Evolutionary conservation across 92 coral and sea anemone species (phyloP).

Genomic region (Epizoanthus rinbou): DNA sequence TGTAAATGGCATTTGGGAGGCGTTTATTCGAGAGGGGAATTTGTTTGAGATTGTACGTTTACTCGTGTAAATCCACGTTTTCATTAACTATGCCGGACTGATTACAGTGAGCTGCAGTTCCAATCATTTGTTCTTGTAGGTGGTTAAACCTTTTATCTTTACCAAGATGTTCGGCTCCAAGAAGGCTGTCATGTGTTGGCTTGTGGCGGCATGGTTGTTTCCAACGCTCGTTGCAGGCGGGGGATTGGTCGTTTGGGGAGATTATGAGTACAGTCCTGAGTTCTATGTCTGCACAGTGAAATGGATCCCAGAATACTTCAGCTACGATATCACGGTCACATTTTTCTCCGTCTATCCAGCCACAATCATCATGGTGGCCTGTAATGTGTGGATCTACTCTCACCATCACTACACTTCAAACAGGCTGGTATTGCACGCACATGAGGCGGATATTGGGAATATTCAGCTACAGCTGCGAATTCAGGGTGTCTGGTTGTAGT

Average conservation of each 20-base stretch:
- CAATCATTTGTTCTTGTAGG: too few species aligned
- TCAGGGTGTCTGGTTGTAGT: not conserved
- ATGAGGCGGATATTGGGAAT: not conserved
- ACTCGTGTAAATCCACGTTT: too few species aligned
- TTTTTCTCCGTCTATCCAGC: slow-evolving; percentile 8
- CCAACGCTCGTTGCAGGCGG: not conserved
- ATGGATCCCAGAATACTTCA: slow-evolving; percentile 4
- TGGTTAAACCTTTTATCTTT: not conserved
- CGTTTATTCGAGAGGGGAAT: too few species aligned
- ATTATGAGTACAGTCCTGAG: slow-evolving; percentile 2
- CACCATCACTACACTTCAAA: not conserved
- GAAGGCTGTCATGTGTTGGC: not conserved
- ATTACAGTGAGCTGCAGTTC: too few species aligned
- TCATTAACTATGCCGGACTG: too few species aligned
- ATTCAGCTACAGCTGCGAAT: not conserved
- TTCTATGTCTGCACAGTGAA: slow-evolving; percentile 17
- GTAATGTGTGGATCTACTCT: not conserved
- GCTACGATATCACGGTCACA: not conserved
- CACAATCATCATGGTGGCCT: slow-evolving; percentile 6
- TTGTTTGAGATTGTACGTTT: too few species aligned
- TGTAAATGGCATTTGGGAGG: too few species aligned
- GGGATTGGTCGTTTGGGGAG: not conserved
- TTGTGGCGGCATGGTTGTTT: not conserved
- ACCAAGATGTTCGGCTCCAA: not conserved
- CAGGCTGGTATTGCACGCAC: not conserved